Percentiles rank a stretch among this genome's conserved stretches.
Conservation (phyloP, 1,140 invertebrate species). For the Panagrolaimus sp. region DNA sequence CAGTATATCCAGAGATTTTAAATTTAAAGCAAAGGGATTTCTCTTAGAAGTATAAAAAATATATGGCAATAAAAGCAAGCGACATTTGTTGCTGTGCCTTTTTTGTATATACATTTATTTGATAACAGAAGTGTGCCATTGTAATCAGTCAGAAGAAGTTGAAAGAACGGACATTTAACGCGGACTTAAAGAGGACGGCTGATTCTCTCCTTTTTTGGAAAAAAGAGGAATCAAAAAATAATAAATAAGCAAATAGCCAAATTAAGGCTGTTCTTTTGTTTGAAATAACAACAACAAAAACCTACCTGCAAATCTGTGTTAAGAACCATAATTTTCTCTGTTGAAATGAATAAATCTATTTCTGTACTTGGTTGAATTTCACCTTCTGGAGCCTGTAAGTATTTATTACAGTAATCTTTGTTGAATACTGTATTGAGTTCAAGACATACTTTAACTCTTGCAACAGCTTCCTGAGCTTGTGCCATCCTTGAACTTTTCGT, state of each 20-base stretch:
- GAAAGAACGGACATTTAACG: neutral
- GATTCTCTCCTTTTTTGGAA: neutral
- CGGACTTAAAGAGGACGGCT: neutral
- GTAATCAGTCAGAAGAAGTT: neutral
- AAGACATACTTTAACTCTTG: slow-evolving; percentile 89
- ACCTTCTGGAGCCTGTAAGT: slow-evolving; percentile 84
- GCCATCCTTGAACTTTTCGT: slow-evolving; percentile 98
- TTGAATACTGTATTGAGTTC: too few species aligned
- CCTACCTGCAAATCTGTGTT: slow-evolving; percentile 89
- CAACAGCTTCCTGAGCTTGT: slow-evolving; percentile 98
- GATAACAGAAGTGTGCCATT: too few species aligned
- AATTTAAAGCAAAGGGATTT: neutral
- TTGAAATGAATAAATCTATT: slow-evolving; percentile 98
- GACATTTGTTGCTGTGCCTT: neutral
- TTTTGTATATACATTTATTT: too few species aligned
- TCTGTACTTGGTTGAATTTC: slow-evolving; percentile 97
- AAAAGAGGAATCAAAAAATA: neutral
- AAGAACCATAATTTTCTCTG: slow-evolving; percentile 99
- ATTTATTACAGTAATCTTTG: neutral
- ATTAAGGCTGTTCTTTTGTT: neutral
- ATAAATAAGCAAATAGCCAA: neutral
- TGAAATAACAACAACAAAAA: neutral
- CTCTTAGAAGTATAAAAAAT: neutral
- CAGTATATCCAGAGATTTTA: neutral
- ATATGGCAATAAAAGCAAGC: neutral